Evolutionary conservation across 1,140 invertebrate species (phyloP), one percentile per base, ranked within the genome.

Genomic region (Leptonema lineaticorne): DNA sequence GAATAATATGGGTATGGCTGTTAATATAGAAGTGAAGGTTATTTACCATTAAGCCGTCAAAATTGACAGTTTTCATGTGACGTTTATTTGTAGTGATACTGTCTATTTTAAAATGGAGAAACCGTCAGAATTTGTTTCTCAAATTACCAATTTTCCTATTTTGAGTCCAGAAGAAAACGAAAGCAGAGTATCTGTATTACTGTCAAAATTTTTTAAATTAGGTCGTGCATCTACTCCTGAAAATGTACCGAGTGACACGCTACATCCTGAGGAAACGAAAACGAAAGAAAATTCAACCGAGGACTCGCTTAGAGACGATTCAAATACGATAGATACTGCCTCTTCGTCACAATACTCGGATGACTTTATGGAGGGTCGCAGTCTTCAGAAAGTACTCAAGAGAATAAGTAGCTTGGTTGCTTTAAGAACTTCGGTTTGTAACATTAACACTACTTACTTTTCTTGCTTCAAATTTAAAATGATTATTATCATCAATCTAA

Each of bases 351-450:
- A 68, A 28, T 80, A 79, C 58, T 75, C 76, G 6, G 76, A 77
- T 0, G 79, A 81, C 27, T 75, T 76, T 27, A 8, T 16, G 29
- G 81, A 92, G 77, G 90, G 87, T 1, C 82, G 91, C 57, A 92
- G 89, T 79, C 82, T 92, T 69, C 87, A 89, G 4, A 93, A 91
- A 83, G 89, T 93, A 70, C 79, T 93, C 18, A 90, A 88, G 77
- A 84, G 91, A 70, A 92, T 93, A 37, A 92, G 90, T 75, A 92
- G 89, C 77, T 84, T 92, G 48, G 82, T 92, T 63, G 90, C 90
- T 11, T 77, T 90, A 27, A 89, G 88, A 74, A 90, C 85, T 73
- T 88, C 84, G 75, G 90, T 92, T 78, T 86, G 87, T 82, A 71
- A 56, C 22, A 64, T 68, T 68, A 68, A 71, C 70, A 71, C 59